Evolutionary conservation across 2,113 vertebrate genomes (phyloP), one percentile per base, ranked within the genome.

Genomic region (Myotis davidii): DNA sequence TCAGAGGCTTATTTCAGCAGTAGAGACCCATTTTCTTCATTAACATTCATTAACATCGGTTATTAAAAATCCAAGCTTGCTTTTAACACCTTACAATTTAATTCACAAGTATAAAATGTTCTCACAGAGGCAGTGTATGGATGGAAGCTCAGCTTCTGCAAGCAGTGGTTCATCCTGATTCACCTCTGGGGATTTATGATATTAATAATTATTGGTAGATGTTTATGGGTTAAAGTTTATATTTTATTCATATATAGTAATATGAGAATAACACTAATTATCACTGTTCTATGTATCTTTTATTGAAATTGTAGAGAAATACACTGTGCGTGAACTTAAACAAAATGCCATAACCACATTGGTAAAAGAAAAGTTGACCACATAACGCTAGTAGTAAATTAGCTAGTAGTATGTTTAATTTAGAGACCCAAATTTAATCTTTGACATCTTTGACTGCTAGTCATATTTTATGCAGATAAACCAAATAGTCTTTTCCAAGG

Each of bases 401-500:
- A 65, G n/a, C n/a, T n/a, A n/a, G n/a, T n/a, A n/a, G 37, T 50
- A 37, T 50, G 45, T 69, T 95, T 94, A 95, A 97, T 70, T 93
- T 94, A 86, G 27, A 91, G 37, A 77, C 1, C 4, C 11, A 73
- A 61, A 67, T 81, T 82, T 52, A 91, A 94, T 79, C 12, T 92
- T 87, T 95, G 79, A 92, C 39, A 52, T 76, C 50, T 11, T 70
- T 70, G 34, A 83, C 3, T 48, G 9, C 13, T 65, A 89, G 13
- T 72, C 37, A 81, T 92, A 96, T 79, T 93, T 94, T 84, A 88
- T 81, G 34, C 61, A 78, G 23, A 79, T 95, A 92, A 92, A 90
- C 27, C 17, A 7, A 84, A 52, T 76, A 88, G 83, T 6, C 25
- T 94, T 88, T 90, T 85, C 42, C 56, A 76, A 91, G 18, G 37